Evolutionary conservation across 2,113 vertebrate species (phyloP).

Genomic region (Ammodytes dubius): DNA sequence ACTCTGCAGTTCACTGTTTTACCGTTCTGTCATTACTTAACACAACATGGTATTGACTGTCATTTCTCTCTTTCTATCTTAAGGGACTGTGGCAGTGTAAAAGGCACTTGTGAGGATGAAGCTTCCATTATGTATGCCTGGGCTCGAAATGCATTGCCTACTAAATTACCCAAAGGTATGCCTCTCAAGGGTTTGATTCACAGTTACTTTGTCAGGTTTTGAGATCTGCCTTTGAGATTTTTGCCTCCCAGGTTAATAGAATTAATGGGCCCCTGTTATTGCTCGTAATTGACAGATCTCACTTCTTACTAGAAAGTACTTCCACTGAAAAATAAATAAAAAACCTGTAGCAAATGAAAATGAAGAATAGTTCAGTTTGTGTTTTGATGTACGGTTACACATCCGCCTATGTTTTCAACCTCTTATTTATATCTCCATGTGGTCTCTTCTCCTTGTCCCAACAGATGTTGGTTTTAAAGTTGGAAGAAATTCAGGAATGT

Average conservation of each 20-base stretch:
- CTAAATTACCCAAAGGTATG: slow-evolving; percentile 92
- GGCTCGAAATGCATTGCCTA: slow-evolving; percentile 95
- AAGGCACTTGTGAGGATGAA: slow-evolving; percentile 91
- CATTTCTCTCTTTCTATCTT: slow-evolving; percentile 20
- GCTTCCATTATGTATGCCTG: slow-evolving; percentile 96
- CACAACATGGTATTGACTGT: slow-evolving; percentile 3
- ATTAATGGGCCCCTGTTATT: neutral
- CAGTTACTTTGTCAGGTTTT: neutral
- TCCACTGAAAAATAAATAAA: neutral
- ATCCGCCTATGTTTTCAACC: neutral
- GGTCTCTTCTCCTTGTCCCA: slow-evolving; percentile 15
- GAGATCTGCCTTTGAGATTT: neutral
- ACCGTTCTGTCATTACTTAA: neutral
- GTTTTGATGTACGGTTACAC: neutral
- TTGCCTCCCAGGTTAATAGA: neutral
- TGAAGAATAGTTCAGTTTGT: neutral
- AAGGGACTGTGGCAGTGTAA: slow-evolving; percentile 93
- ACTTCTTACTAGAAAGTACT: neutral
- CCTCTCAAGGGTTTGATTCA: neutral
- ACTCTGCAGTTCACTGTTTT: neutral
- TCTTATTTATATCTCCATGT: neutral
- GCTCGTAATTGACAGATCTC: neutral
- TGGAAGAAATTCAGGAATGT: slow-evolving; percentile 89
- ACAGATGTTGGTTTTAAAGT: slow-evolving; percentile 97
- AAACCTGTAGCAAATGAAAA: neutral